Evolutionary conservation across 2,113 vertebrate genomes (phyloP).

Genomic region (Pagrus major): DNA sequence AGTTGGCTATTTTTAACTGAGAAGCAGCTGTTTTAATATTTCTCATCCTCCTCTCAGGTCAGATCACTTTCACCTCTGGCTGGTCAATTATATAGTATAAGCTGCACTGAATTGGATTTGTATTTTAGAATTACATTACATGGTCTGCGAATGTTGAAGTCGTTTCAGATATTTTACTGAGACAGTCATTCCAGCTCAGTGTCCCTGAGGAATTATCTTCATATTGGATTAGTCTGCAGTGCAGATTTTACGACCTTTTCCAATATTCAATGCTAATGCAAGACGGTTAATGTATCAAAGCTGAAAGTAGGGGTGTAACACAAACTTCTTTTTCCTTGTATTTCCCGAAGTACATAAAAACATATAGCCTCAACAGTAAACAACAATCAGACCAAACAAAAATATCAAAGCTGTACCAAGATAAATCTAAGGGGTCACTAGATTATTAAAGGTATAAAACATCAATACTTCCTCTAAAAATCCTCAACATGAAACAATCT

Average conservation of each 20-base stretch:
- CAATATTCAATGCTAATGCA: background rate
- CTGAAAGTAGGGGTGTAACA: background rate
- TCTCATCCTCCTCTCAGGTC: constrained; percentile 32
- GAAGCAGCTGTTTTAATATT: constrained; percentile 58
- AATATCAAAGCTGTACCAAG: no score
- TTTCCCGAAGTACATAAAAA: background rate
- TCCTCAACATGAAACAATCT: background rate
- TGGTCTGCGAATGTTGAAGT: constrained; percentile 21
- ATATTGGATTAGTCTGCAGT: background rate
- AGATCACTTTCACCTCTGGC: constrained; percentile 55
- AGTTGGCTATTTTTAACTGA: constrained; percentile 23
- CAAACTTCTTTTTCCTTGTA: background rate
- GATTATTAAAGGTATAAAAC: background rate
- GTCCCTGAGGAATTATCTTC: background rate
- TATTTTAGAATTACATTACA: constrained; percentile 25
- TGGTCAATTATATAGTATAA: constrained; percentile 30
- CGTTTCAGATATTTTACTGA: constrained; percentile 14
- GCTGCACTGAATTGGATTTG: constrained; percentile 3
- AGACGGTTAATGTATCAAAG: no score
- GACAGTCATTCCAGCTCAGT: background rate
- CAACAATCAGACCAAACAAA: background rate
- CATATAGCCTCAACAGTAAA: background rate
- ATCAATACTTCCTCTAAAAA: background rate
- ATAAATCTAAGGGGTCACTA: background rate
- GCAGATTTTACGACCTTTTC: no score